phyloP scores from a whole-genome alignment of 2,797 vertebrate genomes.

The Gymnothorax javanicus region DNA sequence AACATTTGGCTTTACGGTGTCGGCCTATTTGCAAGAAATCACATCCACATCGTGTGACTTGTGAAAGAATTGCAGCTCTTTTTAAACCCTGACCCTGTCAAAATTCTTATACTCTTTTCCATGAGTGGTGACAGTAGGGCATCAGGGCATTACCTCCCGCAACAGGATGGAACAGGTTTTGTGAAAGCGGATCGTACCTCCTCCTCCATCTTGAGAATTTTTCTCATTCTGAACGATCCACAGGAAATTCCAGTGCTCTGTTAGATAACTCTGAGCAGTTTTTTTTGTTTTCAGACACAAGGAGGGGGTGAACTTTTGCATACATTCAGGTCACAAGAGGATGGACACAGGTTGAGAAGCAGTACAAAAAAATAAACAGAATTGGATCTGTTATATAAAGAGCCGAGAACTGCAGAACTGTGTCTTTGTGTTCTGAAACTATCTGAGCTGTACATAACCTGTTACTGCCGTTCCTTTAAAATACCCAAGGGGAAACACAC shows the following conservation, averaged over 20 bases:
- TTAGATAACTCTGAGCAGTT: not conserved
- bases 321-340: not conserved
- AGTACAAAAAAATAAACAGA: not conserved
- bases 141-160: not conserved
- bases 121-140: not conserved
- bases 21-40: too few species aligned
- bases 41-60: too few species aligned
- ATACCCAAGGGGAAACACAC: not conserved
- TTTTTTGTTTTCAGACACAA: slow-evolving; percentile 2
- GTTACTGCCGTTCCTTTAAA: not conserved
- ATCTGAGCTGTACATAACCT: not conserved
- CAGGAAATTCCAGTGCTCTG: slow-evolving; percentile 14
- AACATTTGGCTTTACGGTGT: too few species aligned
- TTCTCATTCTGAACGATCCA: not conserved
- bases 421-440: not conserved
- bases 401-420: not conserved
- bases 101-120: too few species aligned
- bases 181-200: not conserved
- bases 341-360: not conserved
- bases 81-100: too few species aligned
- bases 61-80: too few species aligned
- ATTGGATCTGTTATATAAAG: not conserved
- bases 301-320: not conserved
- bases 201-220: not conserved
- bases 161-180: not conserved